phyloP scores from a whole-genome alignment of 2,888 invertebrate genomes.

The Harpalus rubripes region DNA sequence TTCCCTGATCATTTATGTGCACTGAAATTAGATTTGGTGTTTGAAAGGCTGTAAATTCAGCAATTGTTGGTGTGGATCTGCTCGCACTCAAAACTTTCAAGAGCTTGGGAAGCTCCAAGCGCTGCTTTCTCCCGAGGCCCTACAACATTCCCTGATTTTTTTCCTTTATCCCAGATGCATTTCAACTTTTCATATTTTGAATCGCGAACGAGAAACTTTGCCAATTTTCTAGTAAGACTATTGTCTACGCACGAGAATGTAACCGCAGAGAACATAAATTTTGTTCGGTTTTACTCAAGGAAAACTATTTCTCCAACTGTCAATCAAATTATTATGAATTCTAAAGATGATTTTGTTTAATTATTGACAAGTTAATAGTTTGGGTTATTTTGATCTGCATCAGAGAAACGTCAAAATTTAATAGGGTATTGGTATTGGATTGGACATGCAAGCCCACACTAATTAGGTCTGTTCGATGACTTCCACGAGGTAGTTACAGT shows the following conservation, averaged over 20 bases:
- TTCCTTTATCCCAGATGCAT: slow-evolving; percentile 17
- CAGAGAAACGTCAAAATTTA: no score
- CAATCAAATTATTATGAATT: not conserved
- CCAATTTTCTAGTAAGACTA: slow-evolving; percentile 39
- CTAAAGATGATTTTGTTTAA: no score
- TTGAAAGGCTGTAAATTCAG: slow-evolving; percentile 56
- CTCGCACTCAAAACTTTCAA: slow-evolving; percentile 10
- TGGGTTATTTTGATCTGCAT: not conserved
- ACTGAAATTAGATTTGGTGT: slow-evolving; percentile 54
- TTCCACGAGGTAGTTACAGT: no score
- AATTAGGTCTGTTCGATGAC: no score
- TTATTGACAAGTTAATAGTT: not conserved
- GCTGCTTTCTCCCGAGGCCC: not conserved
- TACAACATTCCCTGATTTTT: slow-evolving; percentile 17
- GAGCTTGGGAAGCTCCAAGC: not conserved
- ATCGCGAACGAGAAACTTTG: slow-evolving; percentile 23
- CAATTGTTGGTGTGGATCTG: slow-evolving; percentile 38
- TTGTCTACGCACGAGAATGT: slow-evolving; percentile 13
- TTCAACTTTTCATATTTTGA: slow-evolving; percentile 53
- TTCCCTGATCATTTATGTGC: slow-evolving; percentile 30
- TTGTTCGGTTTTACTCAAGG: not conserved
- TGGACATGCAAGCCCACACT: no score
- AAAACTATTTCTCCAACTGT: not conserved
- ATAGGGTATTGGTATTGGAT: no score
- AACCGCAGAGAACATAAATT: not conserved